A percentile compares a stretch with the other conserved stretches of the same genome.
phyloP scores from a whole-genome alignment of 1,140 invertebrate genomes.

The Nautilus pompilius region DNA sequence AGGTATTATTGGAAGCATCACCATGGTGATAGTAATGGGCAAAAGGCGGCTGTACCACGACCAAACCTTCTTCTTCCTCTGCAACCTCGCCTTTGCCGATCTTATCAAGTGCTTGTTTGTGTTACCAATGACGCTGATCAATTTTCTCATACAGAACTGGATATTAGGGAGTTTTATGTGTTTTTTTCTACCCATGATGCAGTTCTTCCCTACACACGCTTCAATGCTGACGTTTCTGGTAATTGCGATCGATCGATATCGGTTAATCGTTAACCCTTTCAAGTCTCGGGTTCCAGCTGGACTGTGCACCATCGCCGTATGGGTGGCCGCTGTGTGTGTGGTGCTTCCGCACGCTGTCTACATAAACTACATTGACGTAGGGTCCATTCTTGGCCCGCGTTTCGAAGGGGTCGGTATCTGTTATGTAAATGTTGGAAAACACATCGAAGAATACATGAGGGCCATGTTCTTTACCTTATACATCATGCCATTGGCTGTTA shows the following conservation, averaged over 20 bases:
- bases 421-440: conserved; percentile 45
- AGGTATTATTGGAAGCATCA: conserved; percentile 63
- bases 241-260: conserved; percentile 68
- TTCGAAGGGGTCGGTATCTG: conserved; percentile 51
- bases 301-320: conserved; percentile 67
- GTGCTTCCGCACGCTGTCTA: conserved; percentile 73
- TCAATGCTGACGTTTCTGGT: conserved; percentile 69
- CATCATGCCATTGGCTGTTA: conserved; percentile 64
- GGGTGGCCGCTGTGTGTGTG: conserved; percentile 68
- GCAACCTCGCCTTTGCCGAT: conserved; percentile 68
- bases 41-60: conserved; percentile 63
- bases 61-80: conserved; percentile 66
- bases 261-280: conserved; percentile 64
- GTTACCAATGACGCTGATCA: conserved; percentile 67
- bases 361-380: conserved; percentile 68
- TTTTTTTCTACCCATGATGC: conserved; percentile 72
- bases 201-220: conserved; percentile 70
- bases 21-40: conserved; percentile 63
- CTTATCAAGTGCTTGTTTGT: conserved; percentile 67
- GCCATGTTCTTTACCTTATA: conserved; percentile 61
- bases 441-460: conserved; percentile 54
- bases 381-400: conserved; percentile 55
- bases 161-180: conserved; percentile 73
- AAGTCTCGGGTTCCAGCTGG: conserved; percentile 65
- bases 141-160: conserved; percentile 72